Evolutionary conservation across 1,140 invertebrate genomes (phyloP).

Genomic region (Odontomachus brunneus): DNA sequence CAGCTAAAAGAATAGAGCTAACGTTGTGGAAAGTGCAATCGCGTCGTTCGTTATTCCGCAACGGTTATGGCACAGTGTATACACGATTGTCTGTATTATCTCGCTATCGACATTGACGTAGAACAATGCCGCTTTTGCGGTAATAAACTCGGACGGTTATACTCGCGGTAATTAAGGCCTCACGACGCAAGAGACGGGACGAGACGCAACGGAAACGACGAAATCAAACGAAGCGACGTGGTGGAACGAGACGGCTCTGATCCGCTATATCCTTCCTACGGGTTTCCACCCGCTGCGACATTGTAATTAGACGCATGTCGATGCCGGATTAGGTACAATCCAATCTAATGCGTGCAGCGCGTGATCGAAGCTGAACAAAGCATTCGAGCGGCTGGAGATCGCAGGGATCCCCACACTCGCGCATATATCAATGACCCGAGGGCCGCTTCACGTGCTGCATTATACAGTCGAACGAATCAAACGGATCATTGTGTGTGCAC

Average conservation of each 20-base stretch:
- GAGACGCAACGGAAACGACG: background rate
- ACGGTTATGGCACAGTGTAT: too few species aligned
- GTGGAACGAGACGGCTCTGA: background rate
- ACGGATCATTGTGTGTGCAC: slow-evolving; percentile 40
- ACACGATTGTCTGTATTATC: too few species aligned
- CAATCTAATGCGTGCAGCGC: slow-evolving; percentile 34
- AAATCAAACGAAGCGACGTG: background rate
- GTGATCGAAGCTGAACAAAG: slow-evolving; percentile 57
- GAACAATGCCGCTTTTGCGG: too few species aligned
- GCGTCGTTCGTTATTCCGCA: too few species aligned
- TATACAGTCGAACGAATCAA: slow-evolving; percentile 48
- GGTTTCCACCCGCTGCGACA: background rate
- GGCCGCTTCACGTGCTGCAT: slow-evolving; percentile 27
- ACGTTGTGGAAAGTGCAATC: too few species aligned
- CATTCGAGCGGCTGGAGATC: slow-evolving; percentile 23
- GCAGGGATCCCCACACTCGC: slow-evolving; percentile 36
- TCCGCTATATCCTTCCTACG: background rate
- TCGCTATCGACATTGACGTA: too few species aligned
- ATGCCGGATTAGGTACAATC: slow-evolving; percentile 24
- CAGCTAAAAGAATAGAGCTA: too few species aligned
- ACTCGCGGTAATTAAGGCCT: too few species aligned
- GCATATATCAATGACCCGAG: slow-evolving; percentile 64
- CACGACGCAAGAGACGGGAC: too few species aligned
- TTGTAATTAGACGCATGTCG: background rate
- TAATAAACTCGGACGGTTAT: too few species aligned